Evolutionary conservation across 2,888 invertebrate species (phyloP), one percentile per base, ranked within the genome.

Genomic region (Lacanobia oleracea): DNA sequence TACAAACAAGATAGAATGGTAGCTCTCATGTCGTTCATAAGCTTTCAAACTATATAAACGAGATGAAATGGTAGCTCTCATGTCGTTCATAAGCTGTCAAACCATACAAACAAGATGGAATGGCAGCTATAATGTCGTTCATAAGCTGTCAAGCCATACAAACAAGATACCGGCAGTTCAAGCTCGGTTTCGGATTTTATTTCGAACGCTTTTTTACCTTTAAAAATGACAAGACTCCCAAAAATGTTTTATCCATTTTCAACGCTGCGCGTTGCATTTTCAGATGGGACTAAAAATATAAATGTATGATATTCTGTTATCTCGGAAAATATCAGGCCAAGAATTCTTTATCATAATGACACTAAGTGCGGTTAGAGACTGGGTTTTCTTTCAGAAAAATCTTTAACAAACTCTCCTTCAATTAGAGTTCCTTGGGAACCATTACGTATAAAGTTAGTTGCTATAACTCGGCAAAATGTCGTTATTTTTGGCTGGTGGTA

Each of bases 381-480:
- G 14, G 23, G 51, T 71, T 56, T 68, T 18, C 14, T 69, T 76
- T 72, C 33, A 53, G 60, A n/a, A 75, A 68, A 66, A 60, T 53
- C 45, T 66, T 54, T 33, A 18, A 9, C 2, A n/a, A 54, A 61
- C 48, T 56, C 14, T 63, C 16, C 40, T 63, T 60, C 43, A 60
- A 73, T 77, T 67, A 77, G 9, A 18, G 21, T 43, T 69, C 56
- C 27, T 57, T 66, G 40, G 50, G 9, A 43, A 9, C 61, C 54
- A 56, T 40, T 68, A 68, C 80, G 71, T 73, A 33, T 59, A 68
- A 77, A 74, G 73, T 81, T 73, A 53, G 53, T 66, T 57, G 48
- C 53, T 60, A 23, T 50, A 71, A 76, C 62, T 77, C 73, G 1
- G 27, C 27, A 27, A 27, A 27, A 27, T 27, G 27, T 27, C 27